phyloP scores from a whole-genome alignment of 2,797 vertebrate genomes.

The Pseudomugil tenellus region DNA sequence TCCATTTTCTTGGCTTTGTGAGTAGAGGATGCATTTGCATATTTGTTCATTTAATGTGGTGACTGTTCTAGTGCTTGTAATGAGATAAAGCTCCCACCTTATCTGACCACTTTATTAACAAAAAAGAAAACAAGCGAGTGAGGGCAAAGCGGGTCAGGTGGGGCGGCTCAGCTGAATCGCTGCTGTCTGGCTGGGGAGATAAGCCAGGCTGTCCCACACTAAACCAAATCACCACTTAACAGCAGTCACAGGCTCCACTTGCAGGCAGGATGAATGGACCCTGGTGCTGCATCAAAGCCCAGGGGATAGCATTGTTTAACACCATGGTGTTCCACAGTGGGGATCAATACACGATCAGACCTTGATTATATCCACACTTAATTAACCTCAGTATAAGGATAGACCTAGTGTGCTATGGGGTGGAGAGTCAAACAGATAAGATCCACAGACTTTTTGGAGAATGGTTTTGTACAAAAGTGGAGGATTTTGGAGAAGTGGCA shows the following conservation, averaged over 20 bases:
- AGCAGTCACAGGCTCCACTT: constrained; percentile 61
- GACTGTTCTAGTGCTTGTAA: constrained; percentile 70
- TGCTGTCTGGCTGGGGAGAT: constrained; percentile 79
- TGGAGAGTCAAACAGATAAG: constrained; percentile 50
- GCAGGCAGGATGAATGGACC: constrained; percentile 71
- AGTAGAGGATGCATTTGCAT: constrained; percentile 66
- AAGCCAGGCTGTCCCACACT: constrained; percentile 70
- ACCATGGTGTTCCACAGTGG: constrained; percentile 60
- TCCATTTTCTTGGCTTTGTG: constrained; percentile 54
- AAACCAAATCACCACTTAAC: constrained; percentile 72
- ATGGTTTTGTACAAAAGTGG: constrained; percentile 49
- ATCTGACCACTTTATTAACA: constrained; percentile 82
- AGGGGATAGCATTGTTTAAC: constrained; percentile 77
- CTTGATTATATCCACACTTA: constrained; percentile 80
- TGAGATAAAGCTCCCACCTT: constrained; percentile 77
- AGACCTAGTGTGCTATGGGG: constrained; percentile 40
- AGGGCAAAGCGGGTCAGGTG: constrained; percentile 68
- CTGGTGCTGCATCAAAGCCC: constrained; percentile 51
- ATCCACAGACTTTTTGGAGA: constrained; percentile 42
- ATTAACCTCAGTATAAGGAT: constrained; percentile 74
- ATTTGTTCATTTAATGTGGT: constrained; percentile 67
- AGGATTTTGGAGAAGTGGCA: constrained; percentile 38
- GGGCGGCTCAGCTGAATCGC: constrained; percentile 70
- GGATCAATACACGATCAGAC: constrained; percentile 76
- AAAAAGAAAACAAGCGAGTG: constrained; percentile 72